Conservation (phyloP, 2,113 vertebrate species). For the Coracopsis vasa region DNA sequence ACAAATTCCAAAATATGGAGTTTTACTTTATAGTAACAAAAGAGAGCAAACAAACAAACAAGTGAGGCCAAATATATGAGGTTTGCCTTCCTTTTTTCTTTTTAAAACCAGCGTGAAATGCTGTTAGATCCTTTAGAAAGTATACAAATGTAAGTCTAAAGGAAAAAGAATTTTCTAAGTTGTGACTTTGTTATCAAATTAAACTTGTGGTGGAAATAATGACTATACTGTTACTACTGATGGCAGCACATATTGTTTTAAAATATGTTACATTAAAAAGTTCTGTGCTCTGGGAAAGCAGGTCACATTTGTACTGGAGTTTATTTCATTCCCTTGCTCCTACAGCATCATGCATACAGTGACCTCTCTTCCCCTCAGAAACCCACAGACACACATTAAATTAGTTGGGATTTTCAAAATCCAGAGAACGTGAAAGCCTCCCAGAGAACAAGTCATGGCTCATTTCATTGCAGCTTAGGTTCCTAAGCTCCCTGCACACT, state of each 20-base stretch:
- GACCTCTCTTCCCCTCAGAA: not conserved
- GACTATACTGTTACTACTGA: not conserved
- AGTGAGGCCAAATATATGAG: not conserved
- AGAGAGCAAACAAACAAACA: conserved; percentile 28
- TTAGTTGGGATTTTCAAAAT: not conserved
- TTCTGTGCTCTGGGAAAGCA: not conserved
- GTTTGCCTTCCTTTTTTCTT: not conserved
- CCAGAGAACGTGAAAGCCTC: not conserved
- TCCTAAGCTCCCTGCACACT: not conserved
- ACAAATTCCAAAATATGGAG: not conserved
- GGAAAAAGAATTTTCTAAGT: not conserved
- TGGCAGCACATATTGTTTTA: not conserved
- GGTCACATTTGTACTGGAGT: not conserved
- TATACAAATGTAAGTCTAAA: not conserved
- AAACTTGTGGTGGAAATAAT: not conserved
- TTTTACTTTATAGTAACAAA: conserved; percentile 12
- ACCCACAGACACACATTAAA: not conserved
- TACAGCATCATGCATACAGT: not conserved
- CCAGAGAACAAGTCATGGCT: not conserved
- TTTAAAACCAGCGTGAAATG: not conserved
- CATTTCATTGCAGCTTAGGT: not conserved
- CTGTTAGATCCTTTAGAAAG: not conserved
- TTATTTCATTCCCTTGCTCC: not conserved
- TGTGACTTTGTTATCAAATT: not conserved
- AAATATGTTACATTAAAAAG: not conserved